phyloP scores from a whole-genome alignment of 2,113 vertebrate genomes.

The Amblyornis subalaris region DNA sequence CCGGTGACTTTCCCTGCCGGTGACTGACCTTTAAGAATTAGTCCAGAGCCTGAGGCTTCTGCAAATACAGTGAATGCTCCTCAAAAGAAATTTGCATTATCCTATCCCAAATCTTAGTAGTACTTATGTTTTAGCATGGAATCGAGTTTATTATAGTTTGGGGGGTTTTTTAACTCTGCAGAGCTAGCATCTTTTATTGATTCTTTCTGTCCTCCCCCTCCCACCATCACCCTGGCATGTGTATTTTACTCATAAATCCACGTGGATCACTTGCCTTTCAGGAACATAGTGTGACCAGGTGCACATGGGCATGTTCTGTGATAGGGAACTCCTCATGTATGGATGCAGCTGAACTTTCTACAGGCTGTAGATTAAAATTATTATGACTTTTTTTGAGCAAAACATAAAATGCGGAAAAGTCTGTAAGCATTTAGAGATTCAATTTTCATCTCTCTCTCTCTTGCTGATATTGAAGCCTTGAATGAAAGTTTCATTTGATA shows the following conservation, averaged over 20 bases:
- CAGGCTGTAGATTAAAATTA: neutral
- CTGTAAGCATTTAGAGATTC: neutral
- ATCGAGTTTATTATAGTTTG: neutral
- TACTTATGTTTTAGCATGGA: neutral
- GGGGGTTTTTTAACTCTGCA: neutral
- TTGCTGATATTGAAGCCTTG: neutral
- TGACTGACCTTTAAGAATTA: neutral
- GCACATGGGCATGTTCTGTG: neutral
- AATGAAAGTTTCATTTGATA: neutral
- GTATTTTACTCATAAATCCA: neutral
- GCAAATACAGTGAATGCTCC: neutral
- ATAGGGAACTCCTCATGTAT: neutral
- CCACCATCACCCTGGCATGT: neutral
- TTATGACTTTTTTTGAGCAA: neutral
- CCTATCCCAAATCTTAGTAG: neutral
- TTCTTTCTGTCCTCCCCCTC: neutral
- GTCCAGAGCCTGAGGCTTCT: neutral
- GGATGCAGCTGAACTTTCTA: neutral
- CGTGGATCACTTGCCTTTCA: neutral
- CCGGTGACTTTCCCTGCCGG: neutral
- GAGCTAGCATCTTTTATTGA: neutral
- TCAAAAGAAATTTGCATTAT: neutral
- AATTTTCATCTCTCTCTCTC: neutral
- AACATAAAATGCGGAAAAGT: neutral
- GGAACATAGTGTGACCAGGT: neutral